Percentiles rank a stretch among this genome's conserved stretches.
Evolutionary conservation across 2,113 vertebrate genomes (phyloP).

Genomic region (Neodontobutis hainanensis): DNA sequence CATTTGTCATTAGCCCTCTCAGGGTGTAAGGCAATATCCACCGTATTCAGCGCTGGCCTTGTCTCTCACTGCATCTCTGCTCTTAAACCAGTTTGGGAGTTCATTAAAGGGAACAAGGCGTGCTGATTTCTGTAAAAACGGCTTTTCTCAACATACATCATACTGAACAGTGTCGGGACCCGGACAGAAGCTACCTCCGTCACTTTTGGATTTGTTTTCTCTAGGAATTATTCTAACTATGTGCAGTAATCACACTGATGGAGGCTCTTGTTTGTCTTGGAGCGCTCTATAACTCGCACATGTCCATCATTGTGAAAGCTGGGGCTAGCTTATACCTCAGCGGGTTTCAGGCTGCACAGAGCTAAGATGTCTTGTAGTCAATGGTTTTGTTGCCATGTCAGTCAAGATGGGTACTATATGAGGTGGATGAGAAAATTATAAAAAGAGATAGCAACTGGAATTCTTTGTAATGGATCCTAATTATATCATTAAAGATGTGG

Average conservation of each 20-base stretch:
- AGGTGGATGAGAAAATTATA: too few species aligned
- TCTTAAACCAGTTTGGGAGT: conserved; percentile 49
- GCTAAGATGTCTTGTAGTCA: neutral
- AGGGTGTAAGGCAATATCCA: conserved; percentile 63
- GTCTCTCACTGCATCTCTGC: conserved; percentile 54
- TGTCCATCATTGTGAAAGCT: conserved; percentile 32
- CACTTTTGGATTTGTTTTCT: conserved; percentile 36
- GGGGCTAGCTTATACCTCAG: conserved; percentile 11
- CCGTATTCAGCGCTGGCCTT: conserved; percentile 27
- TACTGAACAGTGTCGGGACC: conserved; percentile 21
- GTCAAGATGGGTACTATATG: neutral
- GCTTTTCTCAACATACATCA: conserved; percentile 37
- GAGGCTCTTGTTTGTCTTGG: conserved; percentile 63
- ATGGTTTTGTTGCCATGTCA: conserved; percentile 13
- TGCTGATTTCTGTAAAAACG: conserved; percentile 38
- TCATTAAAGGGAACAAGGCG: conserved; percentile 46
- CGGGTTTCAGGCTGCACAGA: conserved; percentile 43
- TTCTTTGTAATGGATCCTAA: conserved; percentile 16
- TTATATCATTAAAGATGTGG: conserved; percentile 40
- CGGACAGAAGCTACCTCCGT: conserved; percentile 44
- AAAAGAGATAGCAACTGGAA: neutral
- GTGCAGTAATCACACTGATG: conserved; percentile 46
- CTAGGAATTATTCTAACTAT: conserved; percentile 44
- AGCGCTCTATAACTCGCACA: conserved; percentile 21
- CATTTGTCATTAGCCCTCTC: conserved; percentile 62